phyloP scores from a whole-genome alignment of 2,797 vertebrate genomes.

The Semotilus atromaculatus region DNA sequence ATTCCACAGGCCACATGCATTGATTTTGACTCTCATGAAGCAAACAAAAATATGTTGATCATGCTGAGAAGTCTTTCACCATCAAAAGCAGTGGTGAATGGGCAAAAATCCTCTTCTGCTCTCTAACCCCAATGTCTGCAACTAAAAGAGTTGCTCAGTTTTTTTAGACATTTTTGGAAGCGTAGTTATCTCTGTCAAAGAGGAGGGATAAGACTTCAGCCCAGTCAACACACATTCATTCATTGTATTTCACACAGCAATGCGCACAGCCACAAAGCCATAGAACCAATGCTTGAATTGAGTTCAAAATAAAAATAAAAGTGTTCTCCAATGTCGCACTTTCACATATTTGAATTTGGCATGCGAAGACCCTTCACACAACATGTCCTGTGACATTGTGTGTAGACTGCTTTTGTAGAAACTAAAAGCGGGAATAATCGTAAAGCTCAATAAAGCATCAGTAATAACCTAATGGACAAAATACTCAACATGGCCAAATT shows the following conservation, averaged over 20 bases:
- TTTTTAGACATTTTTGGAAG: background rate
- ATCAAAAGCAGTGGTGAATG: conserved; percentile 3
- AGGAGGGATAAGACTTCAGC: too few relatives aligned
- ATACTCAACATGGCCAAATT: background rate
- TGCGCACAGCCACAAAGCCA: background rate
- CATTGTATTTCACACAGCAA: background rate
- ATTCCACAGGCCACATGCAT: background rate
- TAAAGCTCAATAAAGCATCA: background rate
- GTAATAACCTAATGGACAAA: background rate
- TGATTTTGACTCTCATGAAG: background rate
- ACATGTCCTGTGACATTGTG: background rate
- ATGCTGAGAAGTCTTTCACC: background rate
- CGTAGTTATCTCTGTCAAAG: background rate
- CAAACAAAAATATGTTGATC: background rate
- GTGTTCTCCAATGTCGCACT: background rate
- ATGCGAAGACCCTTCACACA: background rate
- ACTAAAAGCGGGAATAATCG: background rate
- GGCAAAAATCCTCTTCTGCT: background rate
- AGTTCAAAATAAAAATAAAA: too few relatives aligned
- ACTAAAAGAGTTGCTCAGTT: background rate
- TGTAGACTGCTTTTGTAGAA: background rate
- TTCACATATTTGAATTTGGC: background rate
- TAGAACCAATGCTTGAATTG: background rate
- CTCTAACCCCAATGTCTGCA: background rate
- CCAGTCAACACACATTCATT: background rate